A percentile compares a stretch with the other conserved stretches of the same genome.
Conservation (phyloP, 2,888 invertebrate species). For the Dicyrtoma fusca region DNA sequence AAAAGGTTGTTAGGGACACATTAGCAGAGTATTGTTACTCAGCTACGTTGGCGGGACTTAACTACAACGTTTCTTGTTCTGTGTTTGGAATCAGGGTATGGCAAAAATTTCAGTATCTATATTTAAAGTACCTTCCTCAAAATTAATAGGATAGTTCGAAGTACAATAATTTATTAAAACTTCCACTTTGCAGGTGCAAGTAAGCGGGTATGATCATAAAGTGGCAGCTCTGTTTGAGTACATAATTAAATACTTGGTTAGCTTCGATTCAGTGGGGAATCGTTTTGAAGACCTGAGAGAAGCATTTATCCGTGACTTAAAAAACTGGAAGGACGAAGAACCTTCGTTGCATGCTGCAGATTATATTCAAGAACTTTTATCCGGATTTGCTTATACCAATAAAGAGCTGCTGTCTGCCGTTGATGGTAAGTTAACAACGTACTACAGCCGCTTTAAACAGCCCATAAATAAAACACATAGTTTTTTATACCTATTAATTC, state of each 20-base stretch:
- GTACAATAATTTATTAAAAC: too few species aligned
- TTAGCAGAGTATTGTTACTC: conserved; percentile 91
- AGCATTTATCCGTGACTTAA: conserved; percentile 71
- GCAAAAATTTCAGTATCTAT: background rate
- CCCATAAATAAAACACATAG: too few species aligned
- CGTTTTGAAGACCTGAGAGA: conserved; percentile 85
- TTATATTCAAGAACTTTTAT: conserved; percentile 78
- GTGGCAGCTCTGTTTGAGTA: conserved; percentile 79
- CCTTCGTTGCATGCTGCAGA: conserved; percentile 74
- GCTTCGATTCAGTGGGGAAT: conserved; percentile 80
- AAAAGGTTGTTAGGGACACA: conserved; percentile 78
- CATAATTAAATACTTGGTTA: conserved; percentile 79
- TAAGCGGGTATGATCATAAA: conserved; percentile 91
- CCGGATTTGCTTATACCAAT: conserved; percentile 86
- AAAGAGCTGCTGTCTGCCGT: conserved; percentile 80
- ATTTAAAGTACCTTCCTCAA: too few species aligned
- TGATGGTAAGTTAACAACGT: conserved; percentile 71
- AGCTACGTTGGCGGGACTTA: conserved; percentile 86
- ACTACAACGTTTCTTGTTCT: conserved; percentile 75
- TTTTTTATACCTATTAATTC: too few species aligned
- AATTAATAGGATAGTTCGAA: too few species aligned
- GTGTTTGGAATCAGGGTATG: conserved; percentile 69
- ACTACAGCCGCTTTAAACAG: too few species aligned
- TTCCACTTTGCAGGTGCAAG: conserved; percentile 68
- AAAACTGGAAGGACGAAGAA: conserved; percentile 90